Evolutionary conservation across 2,888 invertebrate genomes (phyloP).

Genomic region (Platynereis dumerilii): DNA sequence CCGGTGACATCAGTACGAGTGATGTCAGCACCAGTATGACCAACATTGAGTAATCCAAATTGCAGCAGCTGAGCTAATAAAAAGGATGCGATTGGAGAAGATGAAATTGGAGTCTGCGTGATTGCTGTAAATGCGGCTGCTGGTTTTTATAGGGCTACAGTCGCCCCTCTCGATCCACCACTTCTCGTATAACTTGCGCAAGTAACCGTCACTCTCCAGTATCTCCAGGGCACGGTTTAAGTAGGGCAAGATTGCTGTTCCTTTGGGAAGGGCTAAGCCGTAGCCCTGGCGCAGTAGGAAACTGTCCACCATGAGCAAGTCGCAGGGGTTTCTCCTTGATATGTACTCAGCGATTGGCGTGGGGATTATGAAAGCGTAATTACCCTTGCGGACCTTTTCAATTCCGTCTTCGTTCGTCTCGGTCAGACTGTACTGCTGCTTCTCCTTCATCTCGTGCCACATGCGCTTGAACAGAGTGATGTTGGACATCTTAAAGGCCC

Average conservation of each 20-base stretch:
- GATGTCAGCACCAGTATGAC: too few species aligned
- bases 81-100: too few species aligned
- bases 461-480: constrained; percentile 24
- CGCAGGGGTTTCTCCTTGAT: constrained; percentile 32
- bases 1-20: too few species aligned
- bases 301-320: constrained; percentile 33
- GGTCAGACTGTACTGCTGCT: constrained; percentile 28
- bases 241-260: constrained; percentile 29
- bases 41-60: too few species aligned
- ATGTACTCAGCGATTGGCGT: constrained; percentile 37
- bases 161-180: constrained; percentile 31
- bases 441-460: constrained; percentile 29
- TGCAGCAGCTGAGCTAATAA: too few species aligned
- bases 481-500: constrained; percentile 33
- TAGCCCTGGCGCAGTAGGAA: constrained; percentile 32
- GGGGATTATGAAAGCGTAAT: constrained; percentile 38
- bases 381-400: constrained; percentile 23
- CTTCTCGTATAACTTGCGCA: constrained; percentile 31
- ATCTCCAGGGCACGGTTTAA: constrained; percentile 28
- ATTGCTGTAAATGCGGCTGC: background rate
- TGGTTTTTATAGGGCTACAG: constrained; percentile 19
- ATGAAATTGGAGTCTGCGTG: too few species aligned
- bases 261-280: constrained; percentile 34
- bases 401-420: constrained; percentile 38
- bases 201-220: constrained; percentile 28